Conservation (phyloP, 1,140 invertebrate species). For the Drosophila bocqueti region DNA sequence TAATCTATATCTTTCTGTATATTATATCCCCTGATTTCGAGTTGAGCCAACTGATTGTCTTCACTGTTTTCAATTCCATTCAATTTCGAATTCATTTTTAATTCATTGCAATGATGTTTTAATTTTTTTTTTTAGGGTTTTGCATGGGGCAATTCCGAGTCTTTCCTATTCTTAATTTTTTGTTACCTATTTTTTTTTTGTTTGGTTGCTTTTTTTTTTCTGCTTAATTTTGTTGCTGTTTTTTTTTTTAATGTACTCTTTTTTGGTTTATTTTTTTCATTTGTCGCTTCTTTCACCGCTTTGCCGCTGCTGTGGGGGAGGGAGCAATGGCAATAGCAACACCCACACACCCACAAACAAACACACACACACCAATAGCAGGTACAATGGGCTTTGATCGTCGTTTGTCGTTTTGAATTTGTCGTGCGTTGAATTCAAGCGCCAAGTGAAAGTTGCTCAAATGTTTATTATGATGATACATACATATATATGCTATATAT, state of each 20-base stretch:
- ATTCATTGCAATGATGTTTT: neutral
- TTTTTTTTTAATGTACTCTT: neutral
- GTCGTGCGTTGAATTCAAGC: slow-evolving; percentile 83
- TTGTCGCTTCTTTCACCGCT: slow-evolving; percentile 32
- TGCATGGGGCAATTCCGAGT: slow-evolving; percentile 45
- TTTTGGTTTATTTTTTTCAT: neutral
- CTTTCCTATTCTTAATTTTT: slow-evolving; percentile 27
- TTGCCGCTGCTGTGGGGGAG: slow-evolving; percentile 50
- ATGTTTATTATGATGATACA: slow-evolving; percentile 79
- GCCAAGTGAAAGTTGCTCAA: slow-evolving; percentile 82
- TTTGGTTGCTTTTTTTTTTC: neutral
- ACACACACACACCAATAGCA: slow-evolving; percentile 10
- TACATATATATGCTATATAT: slow-evolving; percentile 36
- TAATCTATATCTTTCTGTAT: neutral
- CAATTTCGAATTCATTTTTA: slow-evolving; percentile 8
- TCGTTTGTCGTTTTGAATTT: slow-evolving; percentile 73
- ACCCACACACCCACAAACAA: neutral
- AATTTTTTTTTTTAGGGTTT: slow-evolving; percentile 26
- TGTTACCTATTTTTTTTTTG: slow-evolving; percentile 10
- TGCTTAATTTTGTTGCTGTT: neutral
- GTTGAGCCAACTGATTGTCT: neutral
- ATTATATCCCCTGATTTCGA: neutral
- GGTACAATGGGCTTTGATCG: slow-evolving; percentile 54
- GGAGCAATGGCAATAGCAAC: neutral
- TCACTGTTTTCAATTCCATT: neutral